A percentile compares a stretch with the other conserved stretches of the same genome.
Evolutionary conservation across 2,797 vertebrate species (phyloP).

Genomic region (Euthynnus affinis): DNA sequence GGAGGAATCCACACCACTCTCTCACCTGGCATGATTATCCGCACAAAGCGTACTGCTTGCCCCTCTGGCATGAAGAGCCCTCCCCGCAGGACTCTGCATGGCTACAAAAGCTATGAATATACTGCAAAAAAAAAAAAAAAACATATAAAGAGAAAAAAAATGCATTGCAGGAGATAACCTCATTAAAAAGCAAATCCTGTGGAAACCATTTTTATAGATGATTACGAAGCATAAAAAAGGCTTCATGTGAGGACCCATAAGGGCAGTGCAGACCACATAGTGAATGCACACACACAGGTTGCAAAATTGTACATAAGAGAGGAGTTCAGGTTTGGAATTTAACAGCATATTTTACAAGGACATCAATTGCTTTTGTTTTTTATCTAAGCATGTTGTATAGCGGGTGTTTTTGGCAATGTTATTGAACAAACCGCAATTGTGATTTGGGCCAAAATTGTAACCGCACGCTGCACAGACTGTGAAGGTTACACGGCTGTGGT

Average conservation of each 20-base stretch:
- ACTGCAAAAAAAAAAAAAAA: conserved; percentile 64
- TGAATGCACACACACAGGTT: conserved; percentile 43
- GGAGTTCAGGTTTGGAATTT: conserved; percentile 80
- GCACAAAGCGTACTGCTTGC: conserved; percentile 82
- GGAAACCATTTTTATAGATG: conserved; percentile 60
- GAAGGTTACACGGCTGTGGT: conserved; percentile 47
- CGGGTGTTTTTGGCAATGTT: conserved; percentile 87
- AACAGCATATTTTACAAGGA: conserved; percentile 86
- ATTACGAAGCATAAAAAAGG: conserved; percentile 38
- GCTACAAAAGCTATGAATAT: conserved; percentile 86
- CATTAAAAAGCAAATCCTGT: conserved; percentile 69
- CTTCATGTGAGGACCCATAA: conserved; percentile 73
- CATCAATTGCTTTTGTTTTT: conserved; percentile 79
- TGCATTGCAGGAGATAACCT: conserved; percentile 70
- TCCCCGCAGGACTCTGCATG: conserved; percentile 93
- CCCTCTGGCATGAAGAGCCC: conserved; percentile 92
- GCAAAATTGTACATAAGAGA: conserved; percentile 76
- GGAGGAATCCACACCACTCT: conserved; percentile 81
- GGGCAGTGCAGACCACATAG: conserved; percentile 69
- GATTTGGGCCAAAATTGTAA: conserved; percentile 56
- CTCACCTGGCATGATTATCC: conserved; percentile 91
- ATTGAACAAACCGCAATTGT: conserved; percentile 65
- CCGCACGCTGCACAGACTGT: conserved; percentile 39
- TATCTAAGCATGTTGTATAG: conserved; percentile 87
- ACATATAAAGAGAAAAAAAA: conserved; percentile 57